Evolutionary conservation across 1,140 invertebrate genomes (phyloP).

Genomic region (Hycleus phaleratus): DNA sequence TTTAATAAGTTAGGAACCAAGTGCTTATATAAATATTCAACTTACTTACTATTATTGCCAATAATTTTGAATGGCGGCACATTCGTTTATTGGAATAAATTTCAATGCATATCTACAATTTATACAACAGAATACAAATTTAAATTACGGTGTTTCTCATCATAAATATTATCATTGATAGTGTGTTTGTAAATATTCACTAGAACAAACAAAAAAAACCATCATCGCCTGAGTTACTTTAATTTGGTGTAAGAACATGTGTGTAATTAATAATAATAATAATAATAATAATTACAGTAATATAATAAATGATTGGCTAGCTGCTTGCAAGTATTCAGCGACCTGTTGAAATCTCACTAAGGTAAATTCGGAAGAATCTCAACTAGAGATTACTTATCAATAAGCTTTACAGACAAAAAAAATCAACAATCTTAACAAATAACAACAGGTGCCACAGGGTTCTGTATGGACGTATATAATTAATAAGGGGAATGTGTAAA

Average conservation of each 20-base stretch:
- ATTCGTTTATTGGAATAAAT: conserved; percentile 31
- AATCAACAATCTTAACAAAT: conserved; percentile 32
- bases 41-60: conserved; percentile 32
- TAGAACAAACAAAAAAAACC: background rate
- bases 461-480: conserved; percentile 27
- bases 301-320: background rate
- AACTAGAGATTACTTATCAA: background rate
- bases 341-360: conserved; percentile 3
- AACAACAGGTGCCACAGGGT: conserved; percentile 30
- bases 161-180: conserved; percentile 6
- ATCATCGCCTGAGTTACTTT: conserved; percentile 11
- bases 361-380: conserved; percentile 2
- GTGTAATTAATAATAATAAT: conserved; percentile 3
- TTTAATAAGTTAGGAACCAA: conserved; percentile 40
- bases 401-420: background rate
- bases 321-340: background rate
- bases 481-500: conserved; percentile 23
- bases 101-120: conserved; percentile 38
- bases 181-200: conserved; percentile 7
- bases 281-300: too few species aligned
- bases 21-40: conserved; percentile 39
- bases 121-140: conserved; percentile 32
- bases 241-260: conserved; percentile 11
- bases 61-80: conserved; percentile 22
- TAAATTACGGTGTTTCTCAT: conserved; percentile 1